Evolutionary conservation across 1,140 invertebrate genomes (phyloP).

Genomic region (Aleiodes sp.): DNA sequence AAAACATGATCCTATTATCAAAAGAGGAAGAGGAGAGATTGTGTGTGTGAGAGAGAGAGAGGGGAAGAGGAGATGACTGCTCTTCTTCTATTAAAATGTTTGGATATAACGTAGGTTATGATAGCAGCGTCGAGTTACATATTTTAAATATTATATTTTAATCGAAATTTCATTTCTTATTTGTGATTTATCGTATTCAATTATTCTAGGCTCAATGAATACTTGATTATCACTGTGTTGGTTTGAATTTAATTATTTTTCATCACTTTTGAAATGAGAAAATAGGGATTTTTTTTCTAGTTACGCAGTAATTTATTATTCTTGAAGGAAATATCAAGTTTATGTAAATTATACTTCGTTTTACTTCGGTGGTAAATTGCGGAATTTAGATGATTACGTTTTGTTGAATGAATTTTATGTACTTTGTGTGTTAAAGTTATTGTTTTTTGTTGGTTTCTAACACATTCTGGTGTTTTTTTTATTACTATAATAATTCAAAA

Average conservation of each 20-base stretch:
- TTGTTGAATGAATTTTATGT: background rate
- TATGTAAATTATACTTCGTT: too few relatives aligned
- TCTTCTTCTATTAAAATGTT: conserved; percentile 48
- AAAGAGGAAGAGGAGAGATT: background rate
- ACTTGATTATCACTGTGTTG: background rate
- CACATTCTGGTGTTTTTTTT: background rate
- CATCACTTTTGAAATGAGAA: too few relatives aligned
- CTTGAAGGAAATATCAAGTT: background rate
- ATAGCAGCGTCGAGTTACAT: conserved; percentile 18
- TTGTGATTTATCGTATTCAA: background rate
- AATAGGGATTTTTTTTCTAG: background rate
- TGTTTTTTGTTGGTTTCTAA: too few relatives aligned
- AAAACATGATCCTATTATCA: conserved; percentile 60
- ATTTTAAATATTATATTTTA: background rate
- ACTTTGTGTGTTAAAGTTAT: background rate
- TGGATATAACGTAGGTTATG: conserved; percentile 33
- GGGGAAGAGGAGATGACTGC: too few relatives aligned
- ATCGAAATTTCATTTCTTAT: background rate
- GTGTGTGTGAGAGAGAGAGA: too few relatives aligned
- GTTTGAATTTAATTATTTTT: background rate
- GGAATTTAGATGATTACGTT: too few relatives aligned
- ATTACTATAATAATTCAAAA: background rate
- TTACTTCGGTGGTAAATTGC: too few relatives aligned
- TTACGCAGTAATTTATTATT: background rate
- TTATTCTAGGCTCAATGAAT: background rate